Evolutionary conservation across 2,797 vertebrate species (phyloP), one percentile per base, ranked within the genome.

Genomic region (Xenentodon cancila): DNA sequence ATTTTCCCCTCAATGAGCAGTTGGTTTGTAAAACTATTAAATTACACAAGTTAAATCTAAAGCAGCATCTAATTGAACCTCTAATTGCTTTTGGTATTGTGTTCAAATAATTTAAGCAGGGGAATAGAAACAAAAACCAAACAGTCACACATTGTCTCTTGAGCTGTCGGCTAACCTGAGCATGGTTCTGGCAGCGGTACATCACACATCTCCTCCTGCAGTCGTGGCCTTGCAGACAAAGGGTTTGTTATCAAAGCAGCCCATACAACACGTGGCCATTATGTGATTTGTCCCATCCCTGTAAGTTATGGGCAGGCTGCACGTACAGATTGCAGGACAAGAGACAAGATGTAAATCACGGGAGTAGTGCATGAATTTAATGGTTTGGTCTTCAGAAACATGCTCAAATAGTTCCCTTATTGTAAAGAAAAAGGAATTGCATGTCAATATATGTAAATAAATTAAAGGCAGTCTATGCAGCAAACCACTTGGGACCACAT

Each of bases 341-440:
- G 25, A 67, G 15, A 79, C 55, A 55, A 64, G 65, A 68, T 54
- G 27, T 66, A 69, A 81, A 80, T 72, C 66, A 71, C 42, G 55
- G 27, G 53, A 7, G 43, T 62, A 68, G 56, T 46, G 54, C 17
- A 0, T 16, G 61, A 43, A 52, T 25, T 15, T 44, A 53, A 56
- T 6, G 48, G 34, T 50, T 37, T 1, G 17, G 50, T 51, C 9
- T 34, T 32, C 1, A 55, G 44, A 68, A 74, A n/a, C n/a, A n/a
- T n/a, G n/a, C n/a, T n/a, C n/a, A n/a, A n/a, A n/a, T n/a, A n/a
- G n/a, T n/a, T n/a, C n/a, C n/a, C n/a, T n/a, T n/a, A n/a, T n/a
- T n/a, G n/a, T n/a, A n/a, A n/a, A n/a, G n/a, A n/a, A n/a, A n/a
- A n/a, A n/a, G n/a, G n/a, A n/a, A n/a, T n/a, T n/a, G n/a, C n/a